phyloP scores from a whole-genome alignment of 2,113 vertebrate species.

The Gavia stellata region DNA sequence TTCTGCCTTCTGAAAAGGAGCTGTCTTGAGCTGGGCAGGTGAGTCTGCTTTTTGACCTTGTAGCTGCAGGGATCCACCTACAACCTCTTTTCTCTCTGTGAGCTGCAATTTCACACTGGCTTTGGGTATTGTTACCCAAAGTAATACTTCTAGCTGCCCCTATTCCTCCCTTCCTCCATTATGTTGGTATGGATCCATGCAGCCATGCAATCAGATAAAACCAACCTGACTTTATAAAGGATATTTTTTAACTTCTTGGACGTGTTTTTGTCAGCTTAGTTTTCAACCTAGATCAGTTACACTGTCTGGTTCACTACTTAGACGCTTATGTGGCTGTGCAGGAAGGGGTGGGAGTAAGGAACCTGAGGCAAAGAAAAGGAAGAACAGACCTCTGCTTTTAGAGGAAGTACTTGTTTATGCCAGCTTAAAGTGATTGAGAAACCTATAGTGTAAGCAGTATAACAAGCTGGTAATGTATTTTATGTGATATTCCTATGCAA shows the following conservation, averaged over 20 bases:
- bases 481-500: neutral
- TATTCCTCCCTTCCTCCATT: neutral
- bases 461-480: neutral
- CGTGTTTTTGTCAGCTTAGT: neutral
- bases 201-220: neutral
- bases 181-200: neutral
- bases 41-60: neutral
- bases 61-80: fast-evolving
- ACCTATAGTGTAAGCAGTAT: neutral
- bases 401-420: slow-evolving; percentile 30
- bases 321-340: neutral
- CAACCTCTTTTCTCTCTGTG: neutral
- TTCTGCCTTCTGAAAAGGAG: neutral
- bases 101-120: neutral
- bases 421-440: neutral
- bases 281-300: neutral
- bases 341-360: slow-evolving; percentile 26
- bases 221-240: neutral
- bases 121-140: neutral
- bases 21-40: neutral
- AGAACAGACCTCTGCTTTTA: neutral
- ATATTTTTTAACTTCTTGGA: neutral
- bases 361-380: neutral
- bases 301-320: neutral
- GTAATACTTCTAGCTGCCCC: neutral